Evolutionary conservation across 2,113 vertebrate genomes (phyloP), one percentile per base, ranked within the genome.

Genomic region (Atlantisia rogersi): DNA sequence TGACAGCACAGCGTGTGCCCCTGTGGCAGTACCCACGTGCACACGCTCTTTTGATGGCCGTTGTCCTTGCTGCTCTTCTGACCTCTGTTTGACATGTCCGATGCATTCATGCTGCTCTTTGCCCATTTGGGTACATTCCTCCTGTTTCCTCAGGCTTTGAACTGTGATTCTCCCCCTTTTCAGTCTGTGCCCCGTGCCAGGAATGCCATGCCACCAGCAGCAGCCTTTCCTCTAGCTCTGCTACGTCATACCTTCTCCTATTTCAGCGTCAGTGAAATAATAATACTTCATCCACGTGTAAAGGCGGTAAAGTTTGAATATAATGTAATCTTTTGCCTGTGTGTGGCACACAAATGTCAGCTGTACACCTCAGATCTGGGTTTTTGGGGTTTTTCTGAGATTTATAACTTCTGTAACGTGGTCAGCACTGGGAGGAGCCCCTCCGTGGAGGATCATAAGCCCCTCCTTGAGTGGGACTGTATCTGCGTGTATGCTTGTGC

Each of bases 1-100:
- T 81, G 0, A 48, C 35, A 48, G 7, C 25, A 20, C 3, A 89
- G 52, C n/a, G 26, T 55, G 58, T 88, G 86, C 60, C 55, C 44
- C 52, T 37, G 68, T 79, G 31, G n/a, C 63, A 79, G n/a, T 32
- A 60, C 10, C n/a, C 56, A 32, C 0, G 0, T 25, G 37, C 31
- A 68, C 28, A 40, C 6, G 1, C 28, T 56, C 10, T 67, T 91
- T 48, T 62, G 42, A 35, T 68, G 39, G 46, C 62, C 50, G 17
- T 50, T 68, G 46, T 53, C 46, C 40, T 44, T 39, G 9, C 46
- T 83, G n/a, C 50, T 56, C 44, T 35, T 92, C n/a, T 85, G 28
- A 71, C 89, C 70, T 18, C 17, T 39, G 18, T 86, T 55, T 79
- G 76, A 46, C 19, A 9, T 5, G 2, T 26, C 32, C 60, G 42